Base-by-base conservation (phyloP, 2,797 vertebrate species). In the Staurois parvus region DNA sequence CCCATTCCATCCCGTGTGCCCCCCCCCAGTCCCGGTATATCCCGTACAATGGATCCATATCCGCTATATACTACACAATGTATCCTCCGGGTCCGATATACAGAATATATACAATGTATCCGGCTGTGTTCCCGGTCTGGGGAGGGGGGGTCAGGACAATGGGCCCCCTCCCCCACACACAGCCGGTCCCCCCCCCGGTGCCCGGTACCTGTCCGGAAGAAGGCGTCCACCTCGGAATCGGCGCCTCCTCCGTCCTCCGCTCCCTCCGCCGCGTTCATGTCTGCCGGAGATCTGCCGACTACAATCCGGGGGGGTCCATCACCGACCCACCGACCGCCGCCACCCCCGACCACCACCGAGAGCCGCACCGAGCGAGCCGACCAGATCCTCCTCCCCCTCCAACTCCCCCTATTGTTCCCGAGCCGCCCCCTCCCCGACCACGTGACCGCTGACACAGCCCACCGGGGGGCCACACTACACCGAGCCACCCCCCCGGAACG, bases 191-290 rank as follows among this genome's bases (percentile, higher is more conserved):
- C 34, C 34, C 34, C 34, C 34, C 34, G 32, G 32, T 32, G 32
- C 42, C 52, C 86, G 62, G 40, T 96, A 96, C 96, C 96, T 96
- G 96, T 95, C 90, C 96, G 94, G 92, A 96, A 97, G 93, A 96
- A 97, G 85, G 95, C 95, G 88, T 96, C 96, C 92, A 96, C 95
- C 91, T 96, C 96, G 32, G 95, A 94, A 89, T 97, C 96, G 42
- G 92, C 94, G 17, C 93, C 95, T 29, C 67, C 73, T 90, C 94
- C 95, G 88, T 96, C 96, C 87, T 95, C 95, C 72, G 95, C 90
- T 89, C 94, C 95, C 91, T 96, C 96, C 34, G 93, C 91, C 79
- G 93, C 93, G 94, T 95, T 96, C 96, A 95, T 95, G 89, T 88
- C 84, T 24, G 67, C 67, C 30, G 81, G 59, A 66, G 62, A 29